Evolutionary conservation across 2,113 vertebrate genomes (phyloP).

Genomic region (Paedocypris sp.): DNA sequence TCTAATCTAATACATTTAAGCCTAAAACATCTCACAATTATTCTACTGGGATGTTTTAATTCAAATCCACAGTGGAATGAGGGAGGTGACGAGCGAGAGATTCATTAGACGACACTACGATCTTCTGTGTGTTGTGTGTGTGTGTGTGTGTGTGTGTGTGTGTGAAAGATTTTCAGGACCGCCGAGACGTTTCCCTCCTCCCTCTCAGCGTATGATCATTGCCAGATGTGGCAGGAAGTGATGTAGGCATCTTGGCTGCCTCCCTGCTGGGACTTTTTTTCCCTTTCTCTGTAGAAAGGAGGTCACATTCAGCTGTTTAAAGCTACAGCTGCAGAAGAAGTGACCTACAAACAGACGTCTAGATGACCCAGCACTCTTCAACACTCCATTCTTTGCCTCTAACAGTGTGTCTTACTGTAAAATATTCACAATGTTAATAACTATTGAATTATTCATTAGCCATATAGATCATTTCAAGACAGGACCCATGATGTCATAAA

Average conservation of each 20-base stretch:
- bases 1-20: no score
- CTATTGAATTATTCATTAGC: no score
- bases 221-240: constrained; percentile 64
- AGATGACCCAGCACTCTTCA: neutral
- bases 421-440: no score
- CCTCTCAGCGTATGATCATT: constrained; percentile 44
- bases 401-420: no score
- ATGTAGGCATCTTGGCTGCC: constrained; percentile 51
- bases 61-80: constrained; percentile 20
- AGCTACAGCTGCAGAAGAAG: constrained; percentile 43
- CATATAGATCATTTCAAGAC: no score
- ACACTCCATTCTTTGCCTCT: neutral
- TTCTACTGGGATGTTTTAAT: constrained; percentile 3
- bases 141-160: no score
- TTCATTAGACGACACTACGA: constrained; percentile 14
- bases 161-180: neutral
- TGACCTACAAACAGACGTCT: constrained; percentile 12
- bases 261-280: constrained; percentile 40
- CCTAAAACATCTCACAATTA: neutral
- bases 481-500: no score
- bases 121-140: constrained; percentile 31
- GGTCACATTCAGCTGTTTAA: constrained; percentile 46
- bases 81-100: neutral
- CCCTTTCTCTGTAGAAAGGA: constrained; percentile 49
- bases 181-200: constrained; percentile 21